phyloP scores from a whole-genome alignment of 53 echinoderm and acorn worm genomes.

The Henricia sp. region DNA sequence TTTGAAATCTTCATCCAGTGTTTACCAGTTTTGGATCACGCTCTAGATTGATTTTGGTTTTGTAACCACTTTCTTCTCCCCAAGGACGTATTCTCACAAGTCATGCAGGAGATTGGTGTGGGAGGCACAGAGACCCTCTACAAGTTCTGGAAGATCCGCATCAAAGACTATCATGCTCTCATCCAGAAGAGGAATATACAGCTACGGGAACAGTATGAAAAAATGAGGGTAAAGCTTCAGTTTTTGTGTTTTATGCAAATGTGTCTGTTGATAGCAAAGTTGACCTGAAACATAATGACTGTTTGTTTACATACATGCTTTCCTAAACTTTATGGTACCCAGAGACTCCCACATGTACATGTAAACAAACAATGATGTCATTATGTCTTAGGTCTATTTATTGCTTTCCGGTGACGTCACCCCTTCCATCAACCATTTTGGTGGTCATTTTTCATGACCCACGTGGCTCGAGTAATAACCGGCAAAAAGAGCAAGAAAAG shows the following conservation, averaged over 20 bases:
- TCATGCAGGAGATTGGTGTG: slow-evolving; percentile 86
- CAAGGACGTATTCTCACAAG: slow-evolving; percentile 85
- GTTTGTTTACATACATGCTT: no score
- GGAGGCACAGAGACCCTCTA: slow-evolving; percentile 76
- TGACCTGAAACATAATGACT: no score
- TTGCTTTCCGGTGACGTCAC: no score
- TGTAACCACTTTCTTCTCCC: background rate
- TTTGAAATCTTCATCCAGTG: no score
- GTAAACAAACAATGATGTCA: no score
- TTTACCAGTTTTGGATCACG: background rate
- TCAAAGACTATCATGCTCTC: slow-evolving; percentile 76
- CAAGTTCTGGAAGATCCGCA: slow-evolving; percentile 85
- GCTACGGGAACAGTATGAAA: slow-evolving; percentile 77
- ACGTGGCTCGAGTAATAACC: no score
- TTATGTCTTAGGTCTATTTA: no score
- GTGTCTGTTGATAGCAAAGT: background rate
- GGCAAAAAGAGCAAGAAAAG: no score
- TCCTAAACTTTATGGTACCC: no score
- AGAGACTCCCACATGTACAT: no score
- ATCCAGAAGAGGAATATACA: slow-evolving; percentile 69
- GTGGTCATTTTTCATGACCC: no score
- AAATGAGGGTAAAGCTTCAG: slow-evolving; percentile 77
- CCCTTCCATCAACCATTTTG: no score
- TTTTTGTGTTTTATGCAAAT: background rate
- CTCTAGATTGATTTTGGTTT: background rate